Conservation (phyloP, 1,140 invertebrate species). For the Diuraphis noxia region DNA sequence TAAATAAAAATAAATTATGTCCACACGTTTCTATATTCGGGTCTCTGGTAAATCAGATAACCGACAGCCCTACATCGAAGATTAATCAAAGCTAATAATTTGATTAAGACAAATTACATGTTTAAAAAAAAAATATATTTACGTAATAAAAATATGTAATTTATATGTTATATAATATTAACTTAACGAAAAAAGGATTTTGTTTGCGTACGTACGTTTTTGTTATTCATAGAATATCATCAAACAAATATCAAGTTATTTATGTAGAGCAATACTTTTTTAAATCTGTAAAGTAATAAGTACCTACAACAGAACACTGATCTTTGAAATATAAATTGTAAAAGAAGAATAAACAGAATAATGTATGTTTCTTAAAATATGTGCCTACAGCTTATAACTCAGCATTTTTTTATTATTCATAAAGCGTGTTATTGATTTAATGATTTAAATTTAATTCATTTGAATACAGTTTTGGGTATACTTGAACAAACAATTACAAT, state of each 20-base stretch:
- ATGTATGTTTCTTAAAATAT: background rate
- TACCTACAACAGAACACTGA: background rate
- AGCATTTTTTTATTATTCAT: background rate
- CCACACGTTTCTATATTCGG: background rate
- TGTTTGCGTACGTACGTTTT: too few relatives aligned
- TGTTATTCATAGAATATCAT: background rate
- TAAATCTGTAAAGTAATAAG: background rate
- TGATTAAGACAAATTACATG: background rate
- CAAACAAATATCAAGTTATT: background rate
- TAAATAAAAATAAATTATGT: background rate
- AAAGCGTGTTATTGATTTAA: background rate
- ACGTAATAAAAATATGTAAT: too few relatives aligned
- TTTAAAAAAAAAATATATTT: too few relatives aligned
- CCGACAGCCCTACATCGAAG: background rate
- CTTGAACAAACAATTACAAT: background rate
- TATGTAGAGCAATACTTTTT: background rate
- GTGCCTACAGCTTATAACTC: background rate
- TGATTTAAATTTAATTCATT: background rate
- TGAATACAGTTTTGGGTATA: background rate
- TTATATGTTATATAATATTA: too few relatives aligned
- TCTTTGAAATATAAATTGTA: background rate
- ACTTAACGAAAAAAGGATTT: too few relatives aligned
- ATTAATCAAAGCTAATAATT: background rate
- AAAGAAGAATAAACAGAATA: background rate
- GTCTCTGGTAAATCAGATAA: background rate